Percentiles rank a stretch among this genome's conserved stretches.
These are phyloP conservation scores for Bathynomus jamesi DNA, from an alignment of 1,140 invertebrate species.

Conservation along the genomic window DNA sequence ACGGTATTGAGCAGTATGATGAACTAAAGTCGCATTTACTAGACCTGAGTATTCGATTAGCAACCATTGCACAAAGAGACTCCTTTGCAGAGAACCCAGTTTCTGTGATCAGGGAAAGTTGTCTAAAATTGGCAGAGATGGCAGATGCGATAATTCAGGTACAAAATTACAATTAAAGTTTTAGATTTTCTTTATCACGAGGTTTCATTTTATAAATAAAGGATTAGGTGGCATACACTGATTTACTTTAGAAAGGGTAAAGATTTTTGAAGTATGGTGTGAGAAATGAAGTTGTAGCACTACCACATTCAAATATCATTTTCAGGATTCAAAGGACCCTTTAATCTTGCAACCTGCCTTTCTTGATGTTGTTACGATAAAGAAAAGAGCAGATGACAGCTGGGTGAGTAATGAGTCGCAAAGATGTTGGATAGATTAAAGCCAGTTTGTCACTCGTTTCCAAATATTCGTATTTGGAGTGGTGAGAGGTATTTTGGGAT, in stretches of 20 bases:
- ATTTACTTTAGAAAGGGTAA: too few species aligned
- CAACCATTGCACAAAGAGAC: slow-evolving; percentile 75
- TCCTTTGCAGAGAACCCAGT: slow-evolving; percentile 73
- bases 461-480: background rate
- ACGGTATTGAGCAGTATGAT: slow-evolving; percentile 58
- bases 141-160: slow-evolving; percentile 70
- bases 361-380: slow-evolving; percentile 74
- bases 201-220: too few species aligned
- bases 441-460: background rate
- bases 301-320: too few species aligned
- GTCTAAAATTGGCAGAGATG: slow-evolving; percentile 60
- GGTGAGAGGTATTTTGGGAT: too few species aligned
- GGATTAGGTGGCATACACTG: too few species aligned
- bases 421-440: background rate
- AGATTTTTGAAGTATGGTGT: too few species aligned
- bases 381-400: slow-evolving; percentile 68
- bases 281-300: too few species aligned
- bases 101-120: slow-evolving; percentile 60
- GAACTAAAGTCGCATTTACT: slow-evolving; percentile 61
- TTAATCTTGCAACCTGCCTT: slow-evolving; percentile 79
- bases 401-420: slow-evolving; percentile 49
- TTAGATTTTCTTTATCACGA: too few species aligned
- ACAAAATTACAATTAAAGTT: too few species aligned
- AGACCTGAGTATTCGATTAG: slow-evolving; percentile 70
- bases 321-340: slow-evolving; percentile 77